These are phyloP conservation scores for Noctua janthe DNA, from an alignment of 2,888 invertebrate species.

Conservation along the genomic window DNA sequence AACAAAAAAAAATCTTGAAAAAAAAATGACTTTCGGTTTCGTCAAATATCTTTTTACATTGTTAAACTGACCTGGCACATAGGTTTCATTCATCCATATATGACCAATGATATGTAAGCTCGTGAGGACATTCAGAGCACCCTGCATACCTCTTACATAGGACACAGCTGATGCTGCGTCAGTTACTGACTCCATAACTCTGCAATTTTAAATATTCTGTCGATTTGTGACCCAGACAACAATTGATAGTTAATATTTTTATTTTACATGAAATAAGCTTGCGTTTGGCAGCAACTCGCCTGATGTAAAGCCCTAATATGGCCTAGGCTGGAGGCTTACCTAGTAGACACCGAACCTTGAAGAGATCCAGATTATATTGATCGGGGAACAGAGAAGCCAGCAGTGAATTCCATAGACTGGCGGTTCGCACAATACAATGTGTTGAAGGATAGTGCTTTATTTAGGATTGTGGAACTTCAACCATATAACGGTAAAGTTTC, in stretches of 20 bases:
- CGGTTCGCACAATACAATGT: not conserved
- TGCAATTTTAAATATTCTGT: not conserved
- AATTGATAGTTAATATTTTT: not conserved
- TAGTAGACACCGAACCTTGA: not conserved
- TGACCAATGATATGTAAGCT: not conserved
- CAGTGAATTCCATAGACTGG: not conserved
- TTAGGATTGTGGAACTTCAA: not conserved
- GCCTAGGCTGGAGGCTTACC: not conserved
- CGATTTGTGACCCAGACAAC: not conserved
- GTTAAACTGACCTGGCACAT: not conserved
- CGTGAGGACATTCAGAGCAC: not conserved
- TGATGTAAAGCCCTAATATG: not conserved
- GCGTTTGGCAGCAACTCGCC: not conserved
- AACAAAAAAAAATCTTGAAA: no score
- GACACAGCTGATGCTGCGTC: conserved; percentile 24
- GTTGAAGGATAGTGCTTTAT: not conserved
- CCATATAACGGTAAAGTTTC: not conserved
- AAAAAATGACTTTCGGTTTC: not conserved
- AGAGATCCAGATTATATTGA: not conserved
- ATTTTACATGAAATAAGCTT: not conserved
- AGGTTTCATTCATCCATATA: not conserved
- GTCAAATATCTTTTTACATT: not conserved
- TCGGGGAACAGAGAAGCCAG: not conserved
- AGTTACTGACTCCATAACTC: conserved; percentile 28
- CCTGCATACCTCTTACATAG: not conserved